Percentiles rank a stretch among this genome's conserved stretches.
Evolutionary conservation across 2,113 vertebrate genomes (phyloP).

Genomic region (Megalops atlanticus): DNA sequence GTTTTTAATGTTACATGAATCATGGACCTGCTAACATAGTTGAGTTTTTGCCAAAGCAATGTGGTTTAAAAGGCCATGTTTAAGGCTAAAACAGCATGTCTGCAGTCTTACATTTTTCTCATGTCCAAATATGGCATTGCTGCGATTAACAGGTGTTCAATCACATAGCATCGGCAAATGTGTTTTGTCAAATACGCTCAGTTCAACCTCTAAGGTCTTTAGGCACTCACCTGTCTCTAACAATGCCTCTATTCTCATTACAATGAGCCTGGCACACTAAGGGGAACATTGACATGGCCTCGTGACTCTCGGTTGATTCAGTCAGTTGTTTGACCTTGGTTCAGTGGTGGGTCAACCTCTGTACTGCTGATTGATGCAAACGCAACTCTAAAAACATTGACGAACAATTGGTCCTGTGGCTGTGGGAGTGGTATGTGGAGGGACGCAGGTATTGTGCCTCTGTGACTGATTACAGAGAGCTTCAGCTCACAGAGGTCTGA

Average conservation of each 20-base stretch:
- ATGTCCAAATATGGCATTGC: too few species aligned
- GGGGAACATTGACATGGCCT: background rate
- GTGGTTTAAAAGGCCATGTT: background rate
- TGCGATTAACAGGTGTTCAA: too few species aligned
- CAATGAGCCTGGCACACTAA: background rate
- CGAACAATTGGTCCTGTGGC: background rate
- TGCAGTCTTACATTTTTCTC: background rate
- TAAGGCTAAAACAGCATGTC: background rate
- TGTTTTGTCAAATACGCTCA: too few species aligned
- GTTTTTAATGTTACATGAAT: background rate
- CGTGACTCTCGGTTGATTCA: background rate
- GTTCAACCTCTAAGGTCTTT: background rate
- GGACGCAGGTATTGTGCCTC: background rate
- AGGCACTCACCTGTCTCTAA: background rate
- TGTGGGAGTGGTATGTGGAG: background rate
- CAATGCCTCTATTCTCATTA: too few species aligned
- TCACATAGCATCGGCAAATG: too few species aligned
- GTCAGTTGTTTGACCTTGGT: background rate
- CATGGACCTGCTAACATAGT: background rate
- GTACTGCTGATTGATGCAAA: background rate
- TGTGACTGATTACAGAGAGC: constrained; percentile 6
- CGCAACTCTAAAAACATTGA: background rate
- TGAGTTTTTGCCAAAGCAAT: background rate
- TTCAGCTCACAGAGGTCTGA: background rate
- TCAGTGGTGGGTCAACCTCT: background rate